A percentile compares a stretch with the other conserved stretches of the same genome.
phyloP scores from a whole-genome alignment of 1,140 invertebrate species.

The Planococcus citri region DNA sequence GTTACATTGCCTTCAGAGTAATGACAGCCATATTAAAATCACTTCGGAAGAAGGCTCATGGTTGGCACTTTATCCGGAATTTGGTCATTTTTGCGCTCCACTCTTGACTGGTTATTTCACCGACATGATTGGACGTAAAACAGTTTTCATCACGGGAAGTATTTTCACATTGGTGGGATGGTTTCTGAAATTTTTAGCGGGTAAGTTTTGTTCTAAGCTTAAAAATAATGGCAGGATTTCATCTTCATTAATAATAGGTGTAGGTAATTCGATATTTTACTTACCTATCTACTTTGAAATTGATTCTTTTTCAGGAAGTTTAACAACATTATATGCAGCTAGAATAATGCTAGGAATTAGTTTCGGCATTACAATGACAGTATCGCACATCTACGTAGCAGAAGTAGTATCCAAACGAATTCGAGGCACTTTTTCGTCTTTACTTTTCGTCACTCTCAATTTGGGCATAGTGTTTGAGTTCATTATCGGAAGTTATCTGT shows the following conservation, averaged over 20 bases:
- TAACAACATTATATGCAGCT: background rate
- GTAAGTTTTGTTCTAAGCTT: too few species aligned
- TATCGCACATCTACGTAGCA: background rate
- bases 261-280: too few species aligned
- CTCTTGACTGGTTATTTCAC: background rate
- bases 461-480: background rate
- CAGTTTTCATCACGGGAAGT: background rate
- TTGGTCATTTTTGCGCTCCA: background rate
- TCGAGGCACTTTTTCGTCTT: background rate
- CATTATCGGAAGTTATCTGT: background rate
- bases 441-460: background rate
- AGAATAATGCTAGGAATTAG: background rate
- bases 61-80: background rate
- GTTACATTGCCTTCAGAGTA: background rate
- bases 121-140: background rate
- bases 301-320: too few species aligned
- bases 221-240: too few species aligned
- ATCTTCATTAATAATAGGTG: too few species aligned
- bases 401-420: background rate
- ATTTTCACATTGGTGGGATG: background rate
- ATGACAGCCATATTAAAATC: background rate
- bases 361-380: background rate
- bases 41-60: background rate
- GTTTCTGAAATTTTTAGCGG: background rate
- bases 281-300: too few species aligned